Evolutionary conservation across 2,113 vertebrate genomes (phyloP), one percentile per base, ranked within the genome.

Genomic region (Macroglossus sobrinus): DNA sequence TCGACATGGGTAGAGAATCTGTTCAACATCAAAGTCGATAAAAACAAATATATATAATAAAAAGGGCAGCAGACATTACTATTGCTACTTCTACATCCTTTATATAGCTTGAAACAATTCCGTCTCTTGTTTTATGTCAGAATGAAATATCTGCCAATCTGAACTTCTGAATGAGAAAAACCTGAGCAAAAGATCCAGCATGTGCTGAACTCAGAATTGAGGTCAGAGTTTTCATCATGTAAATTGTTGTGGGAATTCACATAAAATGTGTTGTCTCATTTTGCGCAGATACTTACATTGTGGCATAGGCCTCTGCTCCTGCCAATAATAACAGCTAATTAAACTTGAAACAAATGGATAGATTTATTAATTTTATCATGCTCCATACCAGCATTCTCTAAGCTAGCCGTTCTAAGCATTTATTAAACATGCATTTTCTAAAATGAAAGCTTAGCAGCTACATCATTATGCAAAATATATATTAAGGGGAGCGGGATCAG

Each of bases 331-430:
- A 66, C 57, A 57, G 4, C 40, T 79, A 72, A 74, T 95, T 94
- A 91, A 96, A 85, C 5, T 53, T 78, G 43, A 92, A 43, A 63
- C 53, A 88, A 88, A 68, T 64, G 24, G 59, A 74, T 24, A 40
- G 7, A 59, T 43, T 61, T 35, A 72, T 78, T 90, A 69, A 45
- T 92, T 90, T 40, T n/a, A 91, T 81, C 33, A 1, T 26, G 15
- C 19, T n/a, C 1, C 3, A 16, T 84, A 26, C 4, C 0, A 64
- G 33, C 68, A 38, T 93, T 93, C 66, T 64, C 11, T 16, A 81
- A 80, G 2, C 8, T 10, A 84, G 11, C 0, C 7, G 8, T 78
- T 30, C 26, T 68, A 93, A 59, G 22, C 11, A 63, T 61, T 88
- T 59, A 35, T 95, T 19, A 35, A 71, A 71, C 2, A 12, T 10